Base-by-base conservation (phyloP, 2,113 vertebrate species). In the Colius striatus region DNA sequence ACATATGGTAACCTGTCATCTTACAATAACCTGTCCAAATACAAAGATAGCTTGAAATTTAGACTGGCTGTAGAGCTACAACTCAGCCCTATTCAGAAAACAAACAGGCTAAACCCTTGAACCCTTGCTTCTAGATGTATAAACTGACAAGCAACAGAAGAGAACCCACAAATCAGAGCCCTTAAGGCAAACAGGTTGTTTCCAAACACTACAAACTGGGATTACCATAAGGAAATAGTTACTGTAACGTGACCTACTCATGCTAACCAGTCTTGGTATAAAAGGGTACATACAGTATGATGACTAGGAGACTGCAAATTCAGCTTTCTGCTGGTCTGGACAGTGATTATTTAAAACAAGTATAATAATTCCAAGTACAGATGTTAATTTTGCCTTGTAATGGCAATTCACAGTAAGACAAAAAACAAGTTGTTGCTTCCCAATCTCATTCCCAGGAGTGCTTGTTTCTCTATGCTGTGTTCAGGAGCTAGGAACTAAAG, bases 1-100 rank as follows among this genome's bases (percentile, higher is more conserved):
- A 95, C 96, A 96, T 71, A 92, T 5, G 53, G 91, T 93, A 93
- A 96, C 92, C 80, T 91, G 92, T 94, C 94, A 96, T 94, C 91
- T 53, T 68, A 90, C 84, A 89, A 72, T 90, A 94, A 89, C 77
- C 84, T 68, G 70, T 55, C 84, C 91, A 92, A 89, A 95, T 36
- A 90, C 57, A 95, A 94, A 91, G 94, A 75, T 10, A 75, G 53
- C 76, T 65, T 91, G 86, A 94, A 95, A 96, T 89, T 74, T 48
- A 93, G 68, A 84, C 53, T 1, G 10, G 51, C 55, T 94, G 25
- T 19, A 70, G 66, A 87, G 78, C n/a, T 76, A 26, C 29, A 93
- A 47, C 19, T 53, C 55, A 29, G 7, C 11, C 26, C 36, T 70
- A 36, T 20, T 43, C 63, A 91, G 43, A 92, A 89, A 76, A 27